Percentiles rank a stretch among this genome's conserved stretches.
Conservation (phyloP, 2,113 vertebrate species). For the Pangasianodon hypophthalmus region DNA sequence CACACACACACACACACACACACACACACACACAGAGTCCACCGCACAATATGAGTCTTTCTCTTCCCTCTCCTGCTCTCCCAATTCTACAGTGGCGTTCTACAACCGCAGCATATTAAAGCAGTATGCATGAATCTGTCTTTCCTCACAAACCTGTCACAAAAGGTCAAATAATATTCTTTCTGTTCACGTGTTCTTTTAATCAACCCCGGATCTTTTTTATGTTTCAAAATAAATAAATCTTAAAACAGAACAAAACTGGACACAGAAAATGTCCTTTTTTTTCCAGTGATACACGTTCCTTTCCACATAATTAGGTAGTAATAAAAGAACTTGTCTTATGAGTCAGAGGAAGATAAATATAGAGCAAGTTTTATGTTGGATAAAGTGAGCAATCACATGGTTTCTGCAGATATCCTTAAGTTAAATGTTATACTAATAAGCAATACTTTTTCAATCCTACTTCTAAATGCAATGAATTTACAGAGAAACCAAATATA, state of each 20-base stretch:
- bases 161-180: slow-evolving; percentile 28
- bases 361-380: background rate
- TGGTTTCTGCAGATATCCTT: background rate
- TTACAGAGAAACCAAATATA: background rate
- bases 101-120: background rate
- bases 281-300: background rate
- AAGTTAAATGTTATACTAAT: background rate
- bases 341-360: background rate
- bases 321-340: background rate
- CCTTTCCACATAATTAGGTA: background rate
- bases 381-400: background rate
- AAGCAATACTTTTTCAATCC: background rate
- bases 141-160: background rate
- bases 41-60: slow-evolving; percentile 26
- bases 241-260: slow-evolving; percentile 2
- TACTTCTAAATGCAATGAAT: background rate
- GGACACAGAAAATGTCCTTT: background rate
- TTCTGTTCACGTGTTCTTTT: slow-evolving; percentile 24
- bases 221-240: slow-evolving; percentile 21
- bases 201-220: slow-evolving; percentile 32
- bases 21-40: slow-evolving; percentile 34
- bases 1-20: slow-evolving; percentile 43
- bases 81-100: background rate
- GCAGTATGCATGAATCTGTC: background rate
- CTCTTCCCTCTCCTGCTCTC: slow-evolving; percentile 3